A percentile compares a stretch with the other conserved stretches of the same genome.
phyloP scores from a whole-genome alignment of 2,888 invertebrate species.

The Podabrus alpinus region DNA sequence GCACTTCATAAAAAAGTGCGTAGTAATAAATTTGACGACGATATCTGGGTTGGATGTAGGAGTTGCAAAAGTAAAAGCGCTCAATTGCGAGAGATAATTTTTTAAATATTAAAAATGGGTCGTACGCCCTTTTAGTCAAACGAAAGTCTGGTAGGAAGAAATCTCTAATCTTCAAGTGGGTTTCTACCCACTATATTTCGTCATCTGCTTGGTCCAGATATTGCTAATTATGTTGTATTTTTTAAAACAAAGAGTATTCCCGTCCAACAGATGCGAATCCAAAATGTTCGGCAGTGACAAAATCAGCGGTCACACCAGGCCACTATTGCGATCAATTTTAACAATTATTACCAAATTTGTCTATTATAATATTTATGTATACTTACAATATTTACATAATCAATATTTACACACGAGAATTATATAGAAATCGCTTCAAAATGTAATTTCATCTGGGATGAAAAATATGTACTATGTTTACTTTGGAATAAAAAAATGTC shows the following conservation, averaged over 20 bases:
- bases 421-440: neutral
- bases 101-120: neutral
- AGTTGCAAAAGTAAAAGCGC: neutral
- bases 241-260: no score
- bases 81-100: neutral
- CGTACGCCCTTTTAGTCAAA: neutral
- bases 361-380: no score
- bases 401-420: neutral
- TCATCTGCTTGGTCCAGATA: neutral
- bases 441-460: neutral
- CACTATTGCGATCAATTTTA: neutral
- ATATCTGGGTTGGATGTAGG: conserved; percentile 20
- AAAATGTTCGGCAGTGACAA: no score
- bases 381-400: neutral
- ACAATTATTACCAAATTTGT: neutral
- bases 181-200: neutral
- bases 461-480: no score
- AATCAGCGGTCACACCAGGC: neutral
- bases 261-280: no score
- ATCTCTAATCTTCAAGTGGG: neutral
- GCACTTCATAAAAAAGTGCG: conserved; percentile 8
- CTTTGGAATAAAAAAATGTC: neutral
- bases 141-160: neutral
- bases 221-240: neutral
- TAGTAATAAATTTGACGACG: conserved; percentile 10